These are phyloP conservation scores for Hemichromis elongatus DNA, from an alignment of 2,113 vertebrate species.

Conservation along the genomic window DNA sequence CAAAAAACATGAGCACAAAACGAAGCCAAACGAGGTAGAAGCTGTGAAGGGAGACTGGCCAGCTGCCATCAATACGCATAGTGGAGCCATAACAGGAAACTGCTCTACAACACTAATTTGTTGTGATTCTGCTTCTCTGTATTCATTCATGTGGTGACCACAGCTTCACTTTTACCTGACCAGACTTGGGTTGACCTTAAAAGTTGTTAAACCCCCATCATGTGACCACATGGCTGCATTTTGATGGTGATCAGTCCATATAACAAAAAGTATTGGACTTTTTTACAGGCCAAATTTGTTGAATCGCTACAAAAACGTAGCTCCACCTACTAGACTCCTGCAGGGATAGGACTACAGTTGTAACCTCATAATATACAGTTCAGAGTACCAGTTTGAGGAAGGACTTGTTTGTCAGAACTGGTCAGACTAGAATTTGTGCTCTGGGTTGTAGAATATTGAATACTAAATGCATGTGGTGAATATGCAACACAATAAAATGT, in stretches of 20 bases:
- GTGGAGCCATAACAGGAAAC: neutral
- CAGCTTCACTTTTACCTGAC: neutral
- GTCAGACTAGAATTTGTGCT: neutral
- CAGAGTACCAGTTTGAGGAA: neutral
- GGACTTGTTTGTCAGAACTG: neutral
- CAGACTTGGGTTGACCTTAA: neutral
- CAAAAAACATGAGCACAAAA: neutral
- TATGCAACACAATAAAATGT: neutral
- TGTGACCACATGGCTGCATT: neutral
- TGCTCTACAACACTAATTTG: neutral
- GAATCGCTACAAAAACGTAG: neutral
- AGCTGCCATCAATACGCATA: neutral
- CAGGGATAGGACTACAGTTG: neutral
- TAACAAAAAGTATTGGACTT: neutral
- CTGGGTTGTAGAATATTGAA: neutral
- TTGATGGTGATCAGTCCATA: neutral
- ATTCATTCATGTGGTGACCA: neutral
- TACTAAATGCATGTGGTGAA: neutral
- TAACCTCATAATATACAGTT: neutral
- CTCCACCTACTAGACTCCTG: neutral
- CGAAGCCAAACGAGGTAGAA: neutral
- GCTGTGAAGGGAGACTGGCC: neutral
- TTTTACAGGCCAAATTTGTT: neutral
- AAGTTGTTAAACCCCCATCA: neutral
- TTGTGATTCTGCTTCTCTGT: neutral